Conservation (phyloP, 2,888 invertebrate species). For the Miltochrista miniata region DNA sequence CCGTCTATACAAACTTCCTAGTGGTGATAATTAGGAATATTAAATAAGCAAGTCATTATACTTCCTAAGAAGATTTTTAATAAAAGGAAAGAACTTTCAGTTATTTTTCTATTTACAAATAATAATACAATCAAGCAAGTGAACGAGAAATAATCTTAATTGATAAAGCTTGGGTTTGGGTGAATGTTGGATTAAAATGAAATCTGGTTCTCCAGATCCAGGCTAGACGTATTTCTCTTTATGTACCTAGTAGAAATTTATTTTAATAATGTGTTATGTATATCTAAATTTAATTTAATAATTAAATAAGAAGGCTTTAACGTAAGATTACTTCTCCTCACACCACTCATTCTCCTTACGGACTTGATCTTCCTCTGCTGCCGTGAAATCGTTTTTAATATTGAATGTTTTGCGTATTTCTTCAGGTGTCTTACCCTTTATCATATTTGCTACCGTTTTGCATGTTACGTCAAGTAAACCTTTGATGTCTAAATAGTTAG, state of each 20-base stretch:
- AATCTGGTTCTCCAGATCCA: constrained; percentile 4
- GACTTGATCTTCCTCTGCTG: constrained; percentile 99
- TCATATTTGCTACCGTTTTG: constrained; percentile 99
- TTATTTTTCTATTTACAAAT: constrained; percentile 25
- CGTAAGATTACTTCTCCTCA: constrained; percentile 88
- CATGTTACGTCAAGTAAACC: constrained; percentile 98
- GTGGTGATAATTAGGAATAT: background rate
- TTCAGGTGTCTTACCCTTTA: constrained; percentile 98
- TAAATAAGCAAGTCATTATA: background rate
- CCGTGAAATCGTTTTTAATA: constrained; percentile 98
- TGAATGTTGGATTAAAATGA: constrained; percentile 7
- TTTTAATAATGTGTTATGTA: constrained; percentile 20
- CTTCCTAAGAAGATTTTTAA: constrained; percentile 4
- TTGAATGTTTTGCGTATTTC: constrained; percentile 98
- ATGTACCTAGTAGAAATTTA: background rate
- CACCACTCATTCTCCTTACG: constrained; percentile 98
- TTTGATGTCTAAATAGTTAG: constrained; percentile 98
- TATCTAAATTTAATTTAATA: constrained; percentile 26
- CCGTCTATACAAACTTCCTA: no score
- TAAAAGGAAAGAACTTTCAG: constrained; percentile 16
- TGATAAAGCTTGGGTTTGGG: no score
- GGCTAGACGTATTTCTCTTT: background rate
- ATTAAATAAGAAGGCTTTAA: constrained; percentile 21
- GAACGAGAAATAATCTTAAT: no score
- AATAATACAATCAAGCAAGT: constrained; percentile 6